These are phyloP conservation scores for Achlya flavicornis DNA, from an alignment of 2,888 invertebrate genomes.

Conservation along the genomic window DNA sequence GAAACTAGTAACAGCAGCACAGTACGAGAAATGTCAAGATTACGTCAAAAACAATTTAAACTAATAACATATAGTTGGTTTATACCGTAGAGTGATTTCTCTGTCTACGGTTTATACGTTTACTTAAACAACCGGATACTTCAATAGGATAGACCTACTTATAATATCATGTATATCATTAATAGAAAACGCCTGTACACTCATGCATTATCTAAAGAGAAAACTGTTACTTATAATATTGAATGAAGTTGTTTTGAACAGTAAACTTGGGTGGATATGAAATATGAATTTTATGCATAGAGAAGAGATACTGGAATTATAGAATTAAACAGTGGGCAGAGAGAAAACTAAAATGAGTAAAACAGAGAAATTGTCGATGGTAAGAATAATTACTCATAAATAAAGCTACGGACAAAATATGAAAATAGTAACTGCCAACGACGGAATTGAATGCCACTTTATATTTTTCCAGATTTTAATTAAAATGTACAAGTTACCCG, in stretches of 20 bases:
- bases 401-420: too few relatives aligned
- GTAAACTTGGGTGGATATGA: neutral
- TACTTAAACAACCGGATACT: slow-evolving; percentile 6
- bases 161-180: neutral
- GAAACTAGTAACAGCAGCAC: slow-evolving; percentile 1
- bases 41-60: slow-evolving; percentile 3
- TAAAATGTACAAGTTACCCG: too few relatives aligned
- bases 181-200: slow-evolving; percentile 7
- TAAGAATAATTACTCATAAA: neutral
- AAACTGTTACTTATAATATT: neutral
- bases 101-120: slow-evolving; percentile 2
- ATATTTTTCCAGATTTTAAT: too few relatives aligned
- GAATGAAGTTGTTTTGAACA: neutral
- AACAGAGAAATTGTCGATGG: neutral
- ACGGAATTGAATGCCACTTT: too few relatives aligned
- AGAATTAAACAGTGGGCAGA: neutral
- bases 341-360: neutral
- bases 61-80: neutral
- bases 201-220: neutral
- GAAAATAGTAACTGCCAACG: too few relatives aligned
- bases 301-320: neutral
- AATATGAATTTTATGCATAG: neutral
- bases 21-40: neutral
- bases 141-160: slow-evolving; percentile 4
- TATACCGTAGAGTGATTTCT: too few relatives aligned